Evolutionary conservation across 2,113 vertebrate species (phyloP), one percentile per base, ranked within the genome.

Genomic region (Sinocyclocheilus rhinocerous): DNA sequence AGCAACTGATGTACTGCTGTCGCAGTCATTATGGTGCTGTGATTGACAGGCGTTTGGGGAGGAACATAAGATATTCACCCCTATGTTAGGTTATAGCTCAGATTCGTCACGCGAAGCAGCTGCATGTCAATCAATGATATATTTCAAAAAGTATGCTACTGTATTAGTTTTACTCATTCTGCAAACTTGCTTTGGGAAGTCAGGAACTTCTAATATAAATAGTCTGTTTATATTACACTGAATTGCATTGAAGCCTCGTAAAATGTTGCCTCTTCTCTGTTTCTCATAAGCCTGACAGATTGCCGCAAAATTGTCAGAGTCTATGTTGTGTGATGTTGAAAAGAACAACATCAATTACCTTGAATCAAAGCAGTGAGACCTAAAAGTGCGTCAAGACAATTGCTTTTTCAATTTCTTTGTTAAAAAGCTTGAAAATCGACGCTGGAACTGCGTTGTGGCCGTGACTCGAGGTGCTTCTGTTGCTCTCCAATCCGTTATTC

Each of bases 271-370:
- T 26, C 63, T 18, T 42, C 5, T 72, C 24, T 0, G 52, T 86
- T 48, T 52, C 61, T n/a, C 20, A 16, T 61, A 45, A 22, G 2
- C 24, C 24, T 55, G 48, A 63, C 18, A 75, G 67, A 59, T 72
- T 72, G 36, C 67, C 11, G 10, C 24, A 33, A 45, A 73, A 63
- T 63, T 76, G 79, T 82, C 36, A 55, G 12, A 69, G 63, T 36
- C 36, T 72, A 20, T 65, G 12, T n/a, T 50, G 45, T 83, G 50
- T 57, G 67, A 73, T 82, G 33, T 65, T 48, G 78, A 36, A 81
- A 50, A 86, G 80, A 81, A 82, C 70, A 83, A 83, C 67, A 83
- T 83, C 65, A 83, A 72, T 83, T 70, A 72, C 81, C 50, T 10
- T 9, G 67, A 73, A 83, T 80, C 50, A 82, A 86, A 50, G 78